These are phyloP conservation scores for Asteroscopus sphinx DNA, from an alignment of 2,888 invertebrate species.

Conservation along the genomic window DNA sequence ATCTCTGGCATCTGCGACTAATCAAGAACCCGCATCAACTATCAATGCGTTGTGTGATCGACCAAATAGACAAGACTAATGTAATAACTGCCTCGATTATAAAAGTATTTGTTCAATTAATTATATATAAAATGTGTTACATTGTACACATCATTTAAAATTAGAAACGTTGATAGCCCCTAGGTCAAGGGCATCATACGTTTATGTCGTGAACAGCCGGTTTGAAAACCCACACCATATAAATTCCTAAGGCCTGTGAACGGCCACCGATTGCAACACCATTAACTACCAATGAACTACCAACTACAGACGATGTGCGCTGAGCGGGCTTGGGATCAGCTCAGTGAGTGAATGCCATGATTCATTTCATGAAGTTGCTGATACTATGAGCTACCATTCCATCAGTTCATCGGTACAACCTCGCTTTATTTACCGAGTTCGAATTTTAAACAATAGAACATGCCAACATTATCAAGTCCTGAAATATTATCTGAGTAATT, in stretches of 20 bases:
- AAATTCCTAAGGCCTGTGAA: constrained; percentile 18
- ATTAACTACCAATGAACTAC: constrained; percentile 1
- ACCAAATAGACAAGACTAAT: neutral
- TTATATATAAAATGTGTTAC: neutral
- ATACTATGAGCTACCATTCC: neutral
- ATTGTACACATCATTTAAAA: constrained; percentile 14
- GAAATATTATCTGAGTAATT: constrained; percentile 15
- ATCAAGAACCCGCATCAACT: constrained; percentile 9
- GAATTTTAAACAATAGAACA: constrained; percentile 1
- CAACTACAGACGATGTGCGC: neutral
- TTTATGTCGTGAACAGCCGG: constrained; percentile 1
- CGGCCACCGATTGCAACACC: constrained; percentile 8
- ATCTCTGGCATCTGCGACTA: constrained; percentile 3
- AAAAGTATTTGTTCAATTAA: neutral
- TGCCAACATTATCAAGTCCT: neutral
- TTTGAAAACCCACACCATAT: constrained; percentile 5
- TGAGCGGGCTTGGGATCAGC: neutral
- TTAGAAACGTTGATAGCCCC: constrained; percentile 5
- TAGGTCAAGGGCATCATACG: constrained; percentile 23
- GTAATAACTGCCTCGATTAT: constrained; percentile 1
- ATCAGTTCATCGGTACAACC: neutral
- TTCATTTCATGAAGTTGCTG: neutral
- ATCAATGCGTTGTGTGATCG: neutral
- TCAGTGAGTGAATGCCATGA: neutral
- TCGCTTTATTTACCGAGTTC: neutral